A percentile compares a stretch with the other conserved stretches of the same genome.
These are phyloP conservation scores for Listrodromus nycthemerus DNA, from an alignment of 2,888 invertebrate species.

Conservation along the genomic window DNA sequence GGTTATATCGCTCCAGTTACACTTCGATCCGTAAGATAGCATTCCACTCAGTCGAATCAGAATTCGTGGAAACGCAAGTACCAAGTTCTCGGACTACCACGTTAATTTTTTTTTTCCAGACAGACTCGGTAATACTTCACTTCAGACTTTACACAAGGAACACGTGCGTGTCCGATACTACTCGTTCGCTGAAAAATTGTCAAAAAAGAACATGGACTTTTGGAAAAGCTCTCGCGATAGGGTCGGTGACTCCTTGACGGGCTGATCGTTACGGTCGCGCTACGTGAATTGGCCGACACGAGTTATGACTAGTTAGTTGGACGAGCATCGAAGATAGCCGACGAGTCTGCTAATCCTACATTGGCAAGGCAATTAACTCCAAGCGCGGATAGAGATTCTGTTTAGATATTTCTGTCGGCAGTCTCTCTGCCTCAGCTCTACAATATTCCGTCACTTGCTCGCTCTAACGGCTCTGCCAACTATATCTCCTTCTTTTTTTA, in stretches of 20 bases:
- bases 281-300: constrained; percentile 43
- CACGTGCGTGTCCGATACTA: not conserved
- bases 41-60: constrained; percentile 65
- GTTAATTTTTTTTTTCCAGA: constrained; percentile 12
- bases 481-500: constrained; percentile 14
- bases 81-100: constrained; percentile 22
- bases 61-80: constrained; percentile 55
- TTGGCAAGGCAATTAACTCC: constrained; percentile 80
- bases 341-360: constrained; percentile 76
- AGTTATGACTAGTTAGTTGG: constrained; percentile 63
- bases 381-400: constrained; percentile 73
- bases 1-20: constrained; percentile 67
- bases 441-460: constrained; percentile 47
- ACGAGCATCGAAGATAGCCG: constrained; percentile 59
- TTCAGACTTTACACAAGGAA: not conserved
- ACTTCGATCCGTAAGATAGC: constrained; percentile 66
- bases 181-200: not conserved
- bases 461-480: constrained; percentile 5
- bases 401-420: constrained; percentile 70
- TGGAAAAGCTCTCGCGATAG: not conserved
- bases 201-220: not conserved
- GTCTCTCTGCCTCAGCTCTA: constrained; percentile 52
- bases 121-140: not conserved
- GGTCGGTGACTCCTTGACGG: not conserved
- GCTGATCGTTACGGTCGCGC: not conserved